These are phyloP conservation scores for Ctenoplectra terminalis DNA, from an alignment of 1,140 invertebrate genomes.

Conservation along the genomic window DNA sequence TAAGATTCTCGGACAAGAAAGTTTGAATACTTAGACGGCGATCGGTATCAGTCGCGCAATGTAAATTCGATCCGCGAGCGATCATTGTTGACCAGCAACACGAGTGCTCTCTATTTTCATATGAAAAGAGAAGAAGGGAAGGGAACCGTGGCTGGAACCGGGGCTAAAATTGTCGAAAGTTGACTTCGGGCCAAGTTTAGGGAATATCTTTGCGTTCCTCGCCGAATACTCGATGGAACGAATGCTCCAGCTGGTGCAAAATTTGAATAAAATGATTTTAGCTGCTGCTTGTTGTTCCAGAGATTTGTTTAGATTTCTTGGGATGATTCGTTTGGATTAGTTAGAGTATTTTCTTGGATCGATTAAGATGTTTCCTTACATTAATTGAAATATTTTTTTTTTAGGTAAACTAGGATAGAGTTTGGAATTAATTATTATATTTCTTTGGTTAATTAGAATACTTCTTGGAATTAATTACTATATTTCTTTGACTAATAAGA, in stretches of 20 bases:
- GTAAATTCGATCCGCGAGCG: not conserved
- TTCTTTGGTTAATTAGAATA: no score
- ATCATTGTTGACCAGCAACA: slow-evolving; percentile 11
- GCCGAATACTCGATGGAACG: not conserved
- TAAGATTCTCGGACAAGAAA: not conserved
- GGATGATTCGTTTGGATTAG: no score
- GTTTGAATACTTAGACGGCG: not conserved
- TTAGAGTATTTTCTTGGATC: no score
- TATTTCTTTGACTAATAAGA: no score
- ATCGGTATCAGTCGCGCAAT: not conserved
- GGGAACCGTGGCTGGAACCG: slow-evolving; percentile 32
- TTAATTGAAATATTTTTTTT: no score
- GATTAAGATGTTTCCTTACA: no score
- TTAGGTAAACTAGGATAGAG: no score
- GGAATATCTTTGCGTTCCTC: slow-evolving; percentile 36
- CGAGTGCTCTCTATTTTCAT: slow-evolving; percentile 57
- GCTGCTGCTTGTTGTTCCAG: no score
- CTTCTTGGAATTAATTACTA: no score
- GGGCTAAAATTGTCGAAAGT: slow-evolving; percentile 59
- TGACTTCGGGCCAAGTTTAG: slow-evolving; percentile 59
- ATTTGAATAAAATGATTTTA: not conserved
- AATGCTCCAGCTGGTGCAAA: not conserved
- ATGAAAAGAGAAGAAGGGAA: slow-evolving; percentile 58
- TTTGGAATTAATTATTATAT: no score
- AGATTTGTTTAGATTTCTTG: no score